phyloP scores from a whole-genome alignment of 2,797 vertebrate genomes.

The Ptychobarbus kaznakovi region DNA sequence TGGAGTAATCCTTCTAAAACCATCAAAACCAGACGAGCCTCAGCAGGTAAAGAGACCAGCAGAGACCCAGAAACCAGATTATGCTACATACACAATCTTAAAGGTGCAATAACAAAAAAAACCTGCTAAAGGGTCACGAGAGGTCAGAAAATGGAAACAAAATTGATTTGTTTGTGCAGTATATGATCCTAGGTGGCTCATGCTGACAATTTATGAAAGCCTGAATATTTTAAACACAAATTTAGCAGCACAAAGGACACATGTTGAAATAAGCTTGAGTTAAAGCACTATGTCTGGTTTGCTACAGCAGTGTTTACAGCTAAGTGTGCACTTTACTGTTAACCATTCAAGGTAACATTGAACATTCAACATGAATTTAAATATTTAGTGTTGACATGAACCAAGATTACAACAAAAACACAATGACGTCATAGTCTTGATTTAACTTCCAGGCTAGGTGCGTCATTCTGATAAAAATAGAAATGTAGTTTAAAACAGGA shows the following conservation, averaged over 20 bases:
- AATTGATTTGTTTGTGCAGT: neutral
- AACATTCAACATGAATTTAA: neutral
- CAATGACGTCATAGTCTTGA: neutral
- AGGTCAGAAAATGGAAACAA: neutral
- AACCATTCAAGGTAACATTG: neutral
- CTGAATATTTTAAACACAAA: neutral
- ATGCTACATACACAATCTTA: neutral
- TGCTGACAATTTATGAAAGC: neutral
- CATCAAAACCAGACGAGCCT: neutral
- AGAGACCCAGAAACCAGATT: neutral
- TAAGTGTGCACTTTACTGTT: neutral
- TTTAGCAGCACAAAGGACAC: neutral
- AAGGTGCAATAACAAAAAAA: too few relatives aligned
- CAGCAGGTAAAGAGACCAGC: neutral
- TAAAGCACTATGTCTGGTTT: neutral
- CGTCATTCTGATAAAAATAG: neutral
- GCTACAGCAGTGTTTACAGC: neutral
- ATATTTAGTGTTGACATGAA: neutral
- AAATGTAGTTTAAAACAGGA: conserved; percentile 30
- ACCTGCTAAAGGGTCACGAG: neutral
- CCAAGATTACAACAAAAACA: neutral
- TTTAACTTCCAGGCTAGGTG: neutral
- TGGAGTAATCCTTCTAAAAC: neutral
- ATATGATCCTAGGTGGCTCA: neutral
- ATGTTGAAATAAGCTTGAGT: neutral